Conservation (phyloP, 2,888 invertebrate genomes). For the Timandra comae region DNA sequence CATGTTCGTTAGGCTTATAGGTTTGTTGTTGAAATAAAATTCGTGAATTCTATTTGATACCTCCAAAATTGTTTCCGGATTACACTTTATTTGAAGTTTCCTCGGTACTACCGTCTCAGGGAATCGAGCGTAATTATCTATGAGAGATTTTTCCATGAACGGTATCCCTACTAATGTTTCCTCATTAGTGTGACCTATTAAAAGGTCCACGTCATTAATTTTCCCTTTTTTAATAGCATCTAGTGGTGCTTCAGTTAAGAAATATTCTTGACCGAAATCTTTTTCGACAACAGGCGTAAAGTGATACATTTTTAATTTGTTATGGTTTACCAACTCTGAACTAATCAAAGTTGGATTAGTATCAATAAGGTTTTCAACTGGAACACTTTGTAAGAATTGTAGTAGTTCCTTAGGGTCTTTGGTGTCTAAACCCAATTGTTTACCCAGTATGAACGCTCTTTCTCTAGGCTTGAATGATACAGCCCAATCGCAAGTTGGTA, state of each 20-base stretch:
- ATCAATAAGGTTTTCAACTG: constrained; percentile 31
- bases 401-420: constrained; percentile 34
- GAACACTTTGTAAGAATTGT: constrained; percentile 37
- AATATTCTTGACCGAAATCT: constrained; percentile 37
- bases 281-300: constrained; percentile 49
- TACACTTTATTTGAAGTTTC: constrained; percentile 27
- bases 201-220: constrained; percentile 75
- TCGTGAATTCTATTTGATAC: constrained; percentile 33
- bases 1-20: constrained; percentile 21
- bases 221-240: constrained; percentile 51
- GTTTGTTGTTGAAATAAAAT: constrained; percentile 37
- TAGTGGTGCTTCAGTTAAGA: constrained; percentile 33
- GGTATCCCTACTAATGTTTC: constrained; percentile 66
- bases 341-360: constrained; percentile 28
- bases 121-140: constrained; percentile 26
- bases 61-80: constrained; percentile 26
- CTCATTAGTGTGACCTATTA: constrained; percentile 81
- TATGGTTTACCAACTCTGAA: constrained; percentile 29
- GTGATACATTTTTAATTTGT: constrained; percentile 31
- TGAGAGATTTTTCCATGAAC: constrained; percentile 10
- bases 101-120: constrained; percentile 38
- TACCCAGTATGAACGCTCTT: constrained; percentile 39
- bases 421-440: constrained; percentile 36
- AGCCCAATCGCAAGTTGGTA: constrained; percentile 38
- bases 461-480: constrained; percentile 27